These are phyloP conservation scores for Acanthis flammea DNA, from an alignment of 2,797 vertebrate species.

Conservation along the genomic window DNA sequence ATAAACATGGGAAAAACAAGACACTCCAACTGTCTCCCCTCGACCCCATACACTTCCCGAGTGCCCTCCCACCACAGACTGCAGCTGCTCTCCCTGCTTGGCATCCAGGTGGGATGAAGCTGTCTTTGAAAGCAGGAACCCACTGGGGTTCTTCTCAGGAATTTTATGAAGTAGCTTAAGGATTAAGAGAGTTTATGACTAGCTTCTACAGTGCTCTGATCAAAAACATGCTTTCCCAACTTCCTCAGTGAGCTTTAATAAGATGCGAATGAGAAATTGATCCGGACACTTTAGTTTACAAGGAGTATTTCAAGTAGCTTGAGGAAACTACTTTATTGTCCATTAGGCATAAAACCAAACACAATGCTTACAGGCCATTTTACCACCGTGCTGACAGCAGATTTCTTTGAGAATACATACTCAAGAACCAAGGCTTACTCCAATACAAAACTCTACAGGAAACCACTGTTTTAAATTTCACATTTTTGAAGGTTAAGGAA, in stretches of 20 bases:
- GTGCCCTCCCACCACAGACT: fast-evolving
- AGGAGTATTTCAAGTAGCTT: neutral
- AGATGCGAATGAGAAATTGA: conserved; percentile 11
- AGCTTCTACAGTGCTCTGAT: neutral
- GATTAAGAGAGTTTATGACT: neutral
- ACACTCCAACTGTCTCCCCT: neutral
- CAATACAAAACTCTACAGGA: neutral
- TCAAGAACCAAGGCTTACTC: neutral
- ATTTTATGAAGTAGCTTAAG: conserved; percentile 10
- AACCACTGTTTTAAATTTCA: neutral
- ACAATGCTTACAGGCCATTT: neutral
- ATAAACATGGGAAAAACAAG: neutral
- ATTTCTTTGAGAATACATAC: neutral
- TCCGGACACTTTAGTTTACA: neutral
- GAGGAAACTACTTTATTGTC: conserved; percentile 22
- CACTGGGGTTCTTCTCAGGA: neutral
- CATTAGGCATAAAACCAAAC: neutral
- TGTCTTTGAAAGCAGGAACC: neutral
- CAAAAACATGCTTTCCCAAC: neutral
- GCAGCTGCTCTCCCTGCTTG: neutral
- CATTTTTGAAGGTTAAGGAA: neutral
- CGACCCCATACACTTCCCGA: fast-evolving
- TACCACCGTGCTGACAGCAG: neutral
- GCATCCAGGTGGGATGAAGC: neutral
- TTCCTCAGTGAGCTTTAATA: conserved; percentile 6